Conservation (phyloP, 2,888 invertebrate genomes). For the Embidobia sp. region DNA sequence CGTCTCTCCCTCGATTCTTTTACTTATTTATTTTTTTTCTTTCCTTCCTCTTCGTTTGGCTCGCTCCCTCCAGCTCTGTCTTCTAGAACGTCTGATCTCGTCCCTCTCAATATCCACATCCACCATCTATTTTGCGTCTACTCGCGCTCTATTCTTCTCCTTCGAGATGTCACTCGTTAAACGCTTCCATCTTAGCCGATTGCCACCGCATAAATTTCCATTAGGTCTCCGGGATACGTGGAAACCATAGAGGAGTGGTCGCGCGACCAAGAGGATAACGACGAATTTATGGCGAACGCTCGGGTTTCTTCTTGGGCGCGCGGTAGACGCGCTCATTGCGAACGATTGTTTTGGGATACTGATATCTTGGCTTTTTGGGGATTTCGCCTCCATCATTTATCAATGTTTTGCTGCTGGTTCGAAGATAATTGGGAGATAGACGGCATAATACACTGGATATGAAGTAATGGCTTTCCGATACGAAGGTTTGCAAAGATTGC, state of each 20-base stretch:
- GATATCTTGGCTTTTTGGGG: slow-evolving; percentile 34
- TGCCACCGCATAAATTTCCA: slow-evolving; percentile 71
- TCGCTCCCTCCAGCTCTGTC: slow-evolving; percentile 8
- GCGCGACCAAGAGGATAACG: slow-evolving; percentile 63
- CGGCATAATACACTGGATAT: slow-evolving; percentile 9
- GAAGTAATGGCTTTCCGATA: slow-evolving; percentile 13
- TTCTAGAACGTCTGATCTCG: slow-evolving; percentile 7
- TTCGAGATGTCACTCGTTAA: slow-evolving; percentile 68
- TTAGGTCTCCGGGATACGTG: slow-evolving; percentile 65
- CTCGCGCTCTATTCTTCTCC: slow-evolving; percentile 60
- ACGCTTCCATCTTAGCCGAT: slow-evolving; percentile 70
- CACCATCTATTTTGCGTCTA: slow-evolving; percentile 48
- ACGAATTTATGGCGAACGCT: slow-evolving; percentile 57
- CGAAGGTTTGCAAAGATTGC: no score
- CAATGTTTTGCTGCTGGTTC: slow-evolving; percentile 29
- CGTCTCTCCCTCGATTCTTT: slow-evolving; percentile 13
- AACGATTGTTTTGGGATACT: slow-evolving; percentile 51
- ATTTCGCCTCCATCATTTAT: slow-evolving; percentile 25
- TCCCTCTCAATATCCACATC: slow-evolving; percentile 39
- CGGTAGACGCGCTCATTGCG: slow-evolving; percentile 38
- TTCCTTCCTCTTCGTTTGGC: slow-evolving; percentile 8
- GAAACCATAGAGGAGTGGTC: slow-evolving; percentile 70
- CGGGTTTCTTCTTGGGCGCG: slow-evolving; percentile 25
- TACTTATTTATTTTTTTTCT: slow-evolving; percentile 2
- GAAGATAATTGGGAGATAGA: slow-evolving; percentile 44